Evolutionary conservation across 2,113 vertebrate species (phyloP).

Genomic region (Chaetorhynchus papuensis): DNA sequence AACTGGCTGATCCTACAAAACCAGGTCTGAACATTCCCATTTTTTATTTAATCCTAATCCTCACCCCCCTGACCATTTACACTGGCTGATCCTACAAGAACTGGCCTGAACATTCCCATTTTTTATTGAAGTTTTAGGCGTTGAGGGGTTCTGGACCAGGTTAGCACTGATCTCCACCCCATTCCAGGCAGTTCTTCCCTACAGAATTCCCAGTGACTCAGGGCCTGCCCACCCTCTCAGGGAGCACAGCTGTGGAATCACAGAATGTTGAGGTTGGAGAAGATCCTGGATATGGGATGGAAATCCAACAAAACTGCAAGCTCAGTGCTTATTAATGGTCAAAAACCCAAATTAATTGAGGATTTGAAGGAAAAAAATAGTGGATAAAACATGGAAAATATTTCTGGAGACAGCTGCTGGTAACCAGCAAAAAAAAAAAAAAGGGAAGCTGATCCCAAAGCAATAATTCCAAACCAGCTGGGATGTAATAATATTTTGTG

Average conservation of each 20-base stretch:
- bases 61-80: not conserved
- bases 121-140: not conserved
- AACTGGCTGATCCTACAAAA: not conserved
- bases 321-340: not conserved
- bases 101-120: not conserved
- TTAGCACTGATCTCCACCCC: not conserved
- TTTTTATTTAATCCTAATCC: too few species aligned
- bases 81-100: not conserved
- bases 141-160: not conserved
- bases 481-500: not conserved
- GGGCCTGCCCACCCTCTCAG: not conserved
- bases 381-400: not conserved
- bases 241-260: not conserved
- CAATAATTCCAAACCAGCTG: not conserved
- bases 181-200: not conserved
- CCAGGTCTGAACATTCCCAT: too few species aligned
- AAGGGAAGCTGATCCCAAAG: not conserved
- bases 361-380: not conserved
- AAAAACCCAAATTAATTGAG: not conserved
- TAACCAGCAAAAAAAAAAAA: not conserved
- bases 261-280: not conserved
- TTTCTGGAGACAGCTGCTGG: not conserved
- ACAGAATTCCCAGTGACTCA: fast-evolving
- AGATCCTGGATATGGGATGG: not conserved
- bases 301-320: not conserved